Evolutionary conservation across 2,888 invertebrate species (phyloP).

Genomic region (Nomada lathburiana): DNA sequence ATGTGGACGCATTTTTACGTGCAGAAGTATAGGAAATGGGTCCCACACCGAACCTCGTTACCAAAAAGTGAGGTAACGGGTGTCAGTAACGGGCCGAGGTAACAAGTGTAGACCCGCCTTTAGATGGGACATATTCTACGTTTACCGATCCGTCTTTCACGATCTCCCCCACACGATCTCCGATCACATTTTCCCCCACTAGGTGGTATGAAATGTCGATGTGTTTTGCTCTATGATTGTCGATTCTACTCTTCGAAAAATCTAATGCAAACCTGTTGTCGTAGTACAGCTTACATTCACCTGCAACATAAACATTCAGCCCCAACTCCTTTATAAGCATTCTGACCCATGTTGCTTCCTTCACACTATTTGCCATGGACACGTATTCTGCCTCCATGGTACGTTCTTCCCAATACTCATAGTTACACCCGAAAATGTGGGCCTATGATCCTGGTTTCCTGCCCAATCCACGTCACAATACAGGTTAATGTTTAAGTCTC

Average conservation of each 20-base stretch:
- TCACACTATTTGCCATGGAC: slow-evolving; percentile 3
- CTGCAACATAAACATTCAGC: neutral
- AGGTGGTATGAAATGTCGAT: neutral
- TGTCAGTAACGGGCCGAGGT: no score
- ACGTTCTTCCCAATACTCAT: slow-evolving; percentile 15
- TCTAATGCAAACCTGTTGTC: slow-evolving; percentile 10
- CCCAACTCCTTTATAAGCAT: slow-evolving; percentile 3
- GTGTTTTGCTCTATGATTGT: slow-evolving; percentile 9
- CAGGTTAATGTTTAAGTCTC: neutral
- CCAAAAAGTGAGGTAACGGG: no score
- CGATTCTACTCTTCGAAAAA: neutral
- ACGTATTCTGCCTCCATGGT: slow-evolving; percentile 43
- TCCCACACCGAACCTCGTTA: no score
- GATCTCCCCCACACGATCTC: no score
- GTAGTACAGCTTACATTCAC: neutral
- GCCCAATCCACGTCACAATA: slow-evolving; percentile 41
- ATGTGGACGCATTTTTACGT: no score
- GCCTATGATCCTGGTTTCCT: slow-evolving; percentile 24
- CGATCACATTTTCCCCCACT: no score
- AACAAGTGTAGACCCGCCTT: no score
- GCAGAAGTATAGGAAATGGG: no score
- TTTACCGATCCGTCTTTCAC: neutral
- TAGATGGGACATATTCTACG: neutral
- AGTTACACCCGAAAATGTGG: slow-evolving; percentile 20
- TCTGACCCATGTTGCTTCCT: slow-evolving; percentile 19